Base-by-base conservation (phyloP, 2,888 invertebrate genomes). In the Thyatira batis region DNA sequence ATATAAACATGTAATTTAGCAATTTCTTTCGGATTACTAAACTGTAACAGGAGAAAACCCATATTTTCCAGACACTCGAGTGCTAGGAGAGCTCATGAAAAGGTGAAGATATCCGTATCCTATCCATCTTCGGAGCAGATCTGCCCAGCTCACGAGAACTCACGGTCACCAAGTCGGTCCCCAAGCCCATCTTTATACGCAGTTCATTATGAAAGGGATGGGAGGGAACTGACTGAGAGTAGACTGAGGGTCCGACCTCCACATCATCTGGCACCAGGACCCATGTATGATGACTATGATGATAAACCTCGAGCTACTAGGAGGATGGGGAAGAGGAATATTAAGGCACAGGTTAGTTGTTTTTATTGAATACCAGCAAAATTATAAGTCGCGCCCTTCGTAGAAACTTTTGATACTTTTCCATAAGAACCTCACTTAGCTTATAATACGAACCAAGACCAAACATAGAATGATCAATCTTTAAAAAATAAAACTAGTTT, bases 281-380 rank as follows among this genome's bases (percentile, higher is more conserved):
- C 85, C 1, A 60, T 90, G 65, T 93, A 83, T 65, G 93, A 85
- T 49, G 92, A 92, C 39, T 84, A 82, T 27, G 90, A 90, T 57
- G 92, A 91, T 60, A 92, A 91, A 52, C 91, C 92, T 0, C 79
- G 93, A 21, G 83, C 93, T 0, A 93, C 93, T 11, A 93, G 95
- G 65, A 93, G 95, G 69, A 97, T 97, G 96, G 97, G 97, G 25
- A 96, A 96, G 75, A 93, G 97, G 56, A 98, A 98, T 82, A 97
- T 98, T 59, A 98, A 97, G 82, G 96, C 97, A 3, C 97, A 97
- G 93, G 97, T 97, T 54, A 52, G 55, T 53, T n/a, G n/a, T n/a
- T n/a, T n/a, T n/a, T n/a, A n/a, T n/a, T n/a, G n/a, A n/a, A n/a
- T n/a, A n/a, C n/a, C n/a, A n/a, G n/a, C n/a, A n/a, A n/a, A n/a